Conservation (phyloP, 2,888 invertebrate genomes). For the Stegana nigrithorax region DNA sequence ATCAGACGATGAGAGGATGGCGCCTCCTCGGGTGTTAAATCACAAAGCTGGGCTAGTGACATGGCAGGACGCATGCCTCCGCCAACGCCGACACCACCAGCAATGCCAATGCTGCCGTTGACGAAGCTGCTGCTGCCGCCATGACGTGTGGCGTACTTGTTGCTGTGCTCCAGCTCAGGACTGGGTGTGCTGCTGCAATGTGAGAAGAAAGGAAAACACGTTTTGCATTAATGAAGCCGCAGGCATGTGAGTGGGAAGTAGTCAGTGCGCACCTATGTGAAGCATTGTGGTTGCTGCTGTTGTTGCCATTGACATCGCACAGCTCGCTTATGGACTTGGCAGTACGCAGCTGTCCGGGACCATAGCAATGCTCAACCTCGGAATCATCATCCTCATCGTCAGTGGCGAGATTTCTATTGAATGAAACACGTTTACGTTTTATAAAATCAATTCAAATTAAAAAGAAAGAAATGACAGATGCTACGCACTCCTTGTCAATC, state of each 20-base stretch:
- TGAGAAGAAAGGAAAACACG: no score
- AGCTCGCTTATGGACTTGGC: constrained; percentile 78
- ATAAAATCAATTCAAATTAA: no score
- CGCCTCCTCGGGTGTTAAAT: constrained; percentile 75
- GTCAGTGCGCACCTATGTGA: constrained; percentile 46
- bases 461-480: not conserved
- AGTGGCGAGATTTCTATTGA: constrained; percentile 63
- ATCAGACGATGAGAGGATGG: constrained; percentile 80
- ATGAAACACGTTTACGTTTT: no score
- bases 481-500: constrained; percentile 71
- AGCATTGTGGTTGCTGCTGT: constrained; percentile 37
- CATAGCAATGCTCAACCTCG: constrained; percentile 73
- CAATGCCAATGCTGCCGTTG: constrained; percentile 7
- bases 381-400: constrained; percentile 73
- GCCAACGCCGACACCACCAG: constrained; percentile 54
- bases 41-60: constrained; percentile 77
- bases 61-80: constrained; percentile 75
- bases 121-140: constrained; percentile 24
- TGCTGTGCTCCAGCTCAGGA: constrained; percentile 48
- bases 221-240: no score
- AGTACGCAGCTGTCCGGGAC: constrained; percentile 74
- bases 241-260: no score
- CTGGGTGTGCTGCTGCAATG: constrained; percentile 55
- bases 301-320: constrained; percentile 62
- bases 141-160: constrained; percentile 19